phyloP scores from a whole-genome alignment of 1,140 invertebrate genomes.

The Coelopa frigida region DNA sequence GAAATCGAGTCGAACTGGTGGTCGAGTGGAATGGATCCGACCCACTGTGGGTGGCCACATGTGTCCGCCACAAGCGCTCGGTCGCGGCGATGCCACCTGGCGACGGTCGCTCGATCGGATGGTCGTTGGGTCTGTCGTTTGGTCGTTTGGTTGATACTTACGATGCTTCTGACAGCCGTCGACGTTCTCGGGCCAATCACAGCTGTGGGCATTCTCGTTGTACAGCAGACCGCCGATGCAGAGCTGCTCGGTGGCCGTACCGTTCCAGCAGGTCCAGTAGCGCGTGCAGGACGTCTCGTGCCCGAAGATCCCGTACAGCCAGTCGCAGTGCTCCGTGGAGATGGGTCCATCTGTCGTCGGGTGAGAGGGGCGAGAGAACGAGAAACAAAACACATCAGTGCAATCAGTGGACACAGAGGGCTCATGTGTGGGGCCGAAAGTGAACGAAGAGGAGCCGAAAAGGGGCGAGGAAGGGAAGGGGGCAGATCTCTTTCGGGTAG shows the following conservation, averaged over 20 bases:
- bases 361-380: not conserved
- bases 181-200: conserved; percentile 90
- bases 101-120: too few species aligned
- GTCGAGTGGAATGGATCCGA: too few species aligned
- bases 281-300: conserved; percentile 87
- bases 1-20: too few species aligned
- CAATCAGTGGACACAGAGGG: too few species aligned
- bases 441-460: not conserved
- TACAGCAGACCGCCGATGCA: conserved; percentile 86
- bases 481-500: too few species aligned
- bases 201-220: conserved; percentile 82
- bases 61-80: too few species aligned
- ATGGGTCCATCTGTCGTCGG: conserved; percentile 65
- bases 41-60: too few species aligned
- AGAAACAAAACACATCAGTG: conserved; percentile 3
- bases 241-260: conserved; percentile 84
- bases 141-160: too few species aligned
- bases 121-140: too few species aligned
- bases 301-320: conserved; percentile 88
- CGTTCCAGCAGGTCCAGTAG: conserved; percentile 93
- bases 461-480: too few species aligned
- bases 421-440: too few species aligned
- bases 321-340: conserved; percentile 79
- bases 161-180: conserved; percentile 85
- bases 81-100: too few species aligned